Percentiles rank a stretch among this genome's conserved stretches.
Evolutionary conservation across 2,797 vertebrate species (phyloP).

Genomic region (Cirrhinus mrigala): DNA sequence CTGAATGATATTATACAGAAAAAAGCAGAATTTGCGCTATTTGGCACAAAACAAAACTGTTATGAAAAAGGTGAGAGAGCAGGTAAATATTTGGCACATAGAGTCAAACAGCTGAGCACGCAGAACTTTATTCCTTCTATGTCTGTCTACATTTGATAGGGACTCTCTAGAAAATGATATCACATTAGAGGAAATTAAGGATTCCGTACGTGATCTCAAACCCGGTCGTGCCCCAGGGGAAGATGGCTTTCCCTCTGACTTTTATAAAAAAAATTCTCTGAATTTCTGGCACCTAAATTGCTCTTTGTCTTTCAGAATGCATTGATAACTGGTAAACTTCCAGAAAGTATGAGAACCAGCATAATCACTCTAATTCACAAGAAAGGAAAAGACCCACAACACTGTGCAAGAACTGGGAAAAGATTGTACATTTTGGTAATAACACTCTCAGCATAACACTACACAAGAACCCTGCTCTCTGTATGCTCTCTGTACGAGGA

Average conservation of each 20-base stretch:
- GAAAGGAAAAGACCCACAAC: neutral
- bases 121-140: neutral
- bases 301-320: neutral
- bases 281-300: neutral
- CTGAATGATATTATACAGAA: too few species aligned
- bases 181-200: neutral
- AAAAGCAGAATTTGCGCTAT: too few species aligned
- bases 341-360: neutral
- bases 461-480: too few species aligned
- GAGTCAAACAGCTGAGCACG: neutral
- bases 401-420: neutral
- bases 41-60: neutral
- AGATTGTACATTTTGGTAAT: too few species aligned
- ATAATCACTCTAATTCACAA: neutral
- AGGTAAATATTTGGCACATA: neutral
- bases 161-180: neutral
- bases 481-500: too few species aligned
- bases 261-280: neutral
- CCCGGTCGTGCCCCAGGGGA: neutral
- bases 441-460: too few species aligned
- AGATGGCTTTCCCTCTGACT: neutral
- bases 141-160: neutral
- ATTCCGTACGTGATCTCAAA: neutral
- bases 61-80: constrained; percentile 6
- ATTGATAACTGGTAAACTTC: neutral